phyloP scores from a whole-genome alignment of 2,113 vertebrate species.

The Apus apus region DNA sequence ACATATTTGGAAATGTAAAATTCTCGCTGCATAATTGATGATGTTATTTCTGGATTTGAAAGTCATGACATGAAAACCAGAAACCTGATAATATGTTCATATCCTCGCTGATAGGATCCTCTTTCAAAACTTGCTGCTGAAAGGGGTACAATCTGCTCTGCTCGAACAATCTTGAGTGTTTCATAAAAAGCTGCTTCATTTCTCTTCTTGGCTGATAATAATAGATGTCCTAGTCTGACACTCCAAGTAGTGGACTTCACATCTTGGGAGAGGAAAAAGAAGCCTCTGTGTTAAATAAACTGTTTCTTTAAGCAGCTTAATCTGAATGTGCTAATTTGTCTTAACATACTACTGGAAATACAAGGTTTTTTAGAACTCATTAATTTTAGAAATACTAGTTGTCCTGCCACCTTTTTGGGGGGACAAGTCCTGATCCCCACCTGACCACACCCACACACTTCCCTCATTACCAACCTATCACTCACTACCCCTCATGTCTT shows the following conservation, averaged over 20 bases:
- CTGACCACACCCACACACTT: no score
- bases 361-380: not conserved
- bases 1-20: not conserved
- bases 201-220: conserved; percentile 91
- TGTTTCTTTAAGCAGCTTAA: not conserved
- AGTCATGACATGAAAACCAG: not conserved
- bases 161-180: conserved; percentile 89
- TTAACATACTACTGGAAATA: not conserved
- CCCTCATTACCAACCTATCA: no score
- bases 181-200: conserved; percentile 84
- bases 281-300: not conserved
- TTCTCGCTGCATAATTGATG: not conserved
- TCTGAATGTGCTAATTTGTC: not conserved
- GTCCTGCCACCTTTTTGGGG: no score
- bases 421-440: no score
- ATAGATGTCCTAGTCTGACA: conserved; percentile 88
- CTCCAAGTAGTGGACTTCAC: conserved; percentile 91
- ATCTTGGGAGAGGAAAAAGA: conserved; percentile 73
- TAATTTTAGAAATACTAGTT: not conserved
- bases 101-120: conserved; percentile 97
- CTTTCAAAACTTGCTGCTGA: conserved; percentile 98
- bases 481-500: no score
- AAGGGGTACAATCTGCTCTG: conserved; percentile 96
- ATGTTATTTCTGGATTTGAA: not conserved
- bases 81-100: conserved; percentile 95